Evolutionary conservation across 2,888 invertebrate genomes (phyloP).

Genomic region (Orchesella flavescens): DNA sequence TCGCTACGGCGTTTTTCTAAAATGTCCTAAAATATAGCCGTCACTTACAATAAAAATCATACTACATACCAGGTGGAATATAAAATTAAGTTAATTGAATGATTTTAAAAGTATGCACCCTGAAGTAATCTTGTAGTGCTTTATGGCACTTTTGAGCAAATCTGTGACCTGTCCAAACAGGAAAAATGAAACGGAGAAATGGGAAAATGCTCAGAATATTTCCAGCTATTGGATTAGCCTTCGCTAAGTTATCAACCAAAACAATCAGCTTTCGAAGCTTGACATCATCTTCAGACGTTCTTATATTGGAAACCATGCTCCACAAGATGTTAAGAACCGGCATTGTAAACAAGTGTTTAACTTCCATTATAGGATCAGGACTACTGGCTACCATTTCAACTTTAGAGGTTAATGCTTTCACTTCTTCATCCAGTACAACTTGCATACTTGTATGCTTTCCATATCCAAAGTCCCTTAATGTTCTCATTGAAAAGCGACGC

Average conservation of each 20-base stretch:
- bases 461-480: conserved; percentile 57
- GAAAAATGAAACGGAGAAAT: conserved; percentile 34
- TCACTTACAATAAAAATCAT: too few relatives aligned
- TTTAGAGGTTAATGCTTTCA: conserved; percentile 25
- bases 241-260: conserved; percentile 55
- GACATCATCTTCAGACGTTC: conserved; percentile 51
- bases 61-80: too few relatives aligned
- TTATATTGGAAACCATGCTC: conserved; percentile 54
- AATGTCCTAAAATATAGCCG: conserved; percentile 29
- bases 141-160: conserved; percentile 34
- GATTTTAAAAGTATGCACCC: conserved; percentile 20
- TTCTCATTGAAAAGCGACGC: conserved; percentile 55
- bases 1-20: conserved; percentile 21
- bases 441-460: conserved; percentile 63
- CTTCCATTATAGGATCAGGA: conserved; percentile 10
- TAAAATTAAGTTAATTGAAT: not conserved
- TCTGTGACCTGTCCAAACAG: conserved; percentile 37
- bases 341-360: conserved; percentile 54
- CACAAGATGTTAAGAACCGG: conserved; percentile 62
- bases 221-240: conserved; percentile 56
- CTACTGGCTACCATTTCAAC: conserved; percentile 7
- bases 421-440: conserved; percentile 50
- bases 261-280: conserved; percentile 46
- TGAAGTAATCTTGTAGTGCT: conserved; percentile 51
- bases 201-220: conserved; percentile 45